These are phyloP conservation scores for Leuciscus waleckii DNA, from an alignment of 2,797 vertebrate species.

Conservation along the genomic window DNA sequence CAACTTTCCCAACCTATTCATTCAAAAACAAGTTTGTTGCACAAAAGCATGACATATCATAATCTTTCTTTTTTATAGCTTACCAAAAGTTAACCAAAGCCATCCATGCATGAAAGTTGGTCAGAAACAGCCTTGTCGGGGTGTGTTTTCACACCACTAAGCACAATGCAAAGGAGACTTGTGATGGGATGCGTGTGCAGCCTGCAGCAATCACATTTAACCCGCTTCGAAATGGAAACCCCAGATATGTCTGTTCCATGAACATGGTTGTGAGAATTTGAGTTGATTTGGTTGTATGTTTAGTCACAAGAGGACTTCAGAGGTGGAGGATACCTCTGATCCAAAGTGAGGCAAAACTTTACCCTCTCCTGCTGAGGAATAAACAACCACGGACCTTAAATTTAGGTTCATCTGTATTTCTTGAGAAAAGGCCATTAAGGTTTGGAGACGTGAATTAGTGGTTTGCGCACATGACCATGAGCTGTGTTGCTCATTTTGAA, in stretches of 20 bases:
- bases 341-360: constrained; percentile 47
- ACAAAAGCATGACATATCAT: constrained; percentile 2
- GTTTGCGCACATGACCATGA: background rate
- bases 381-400: constrained; percentile 15
- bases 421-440: background rate
- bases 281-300: constrained; percentile 46
- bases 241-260: constrained; percentile 46
- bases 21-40: background rate
- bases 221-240: constrained; percentile 32
- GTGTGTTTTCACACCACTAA: constrained; percentile 26
- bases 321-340: constrained; percentile 33
- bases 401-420: constrained; percentile 20
- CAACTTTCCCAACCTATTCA: background rate
- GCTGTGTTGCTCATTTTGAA: background rate
- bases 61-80: background rate
- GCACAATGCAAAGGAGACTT: background rate
- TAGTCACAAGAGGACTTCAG: constrained; percentile 39
- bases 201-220: constrained; percentile 34
- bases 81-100: constrained; percentile 27
- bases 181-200: constrained; percentile 18
- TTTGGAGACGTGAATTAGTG: background rate
- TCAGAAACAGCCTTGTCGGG: constrained; percentile 50
- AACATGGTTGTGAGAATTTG: constrained; percentile 14
- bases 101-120: constrained; percentile 45
- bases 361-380: background rate